Evolutionary conservation across 2,888 invertebrate species (phyloP), one percentile per base, ranked within the genome.

Genomic region (Drosophila rellima): DNA sequence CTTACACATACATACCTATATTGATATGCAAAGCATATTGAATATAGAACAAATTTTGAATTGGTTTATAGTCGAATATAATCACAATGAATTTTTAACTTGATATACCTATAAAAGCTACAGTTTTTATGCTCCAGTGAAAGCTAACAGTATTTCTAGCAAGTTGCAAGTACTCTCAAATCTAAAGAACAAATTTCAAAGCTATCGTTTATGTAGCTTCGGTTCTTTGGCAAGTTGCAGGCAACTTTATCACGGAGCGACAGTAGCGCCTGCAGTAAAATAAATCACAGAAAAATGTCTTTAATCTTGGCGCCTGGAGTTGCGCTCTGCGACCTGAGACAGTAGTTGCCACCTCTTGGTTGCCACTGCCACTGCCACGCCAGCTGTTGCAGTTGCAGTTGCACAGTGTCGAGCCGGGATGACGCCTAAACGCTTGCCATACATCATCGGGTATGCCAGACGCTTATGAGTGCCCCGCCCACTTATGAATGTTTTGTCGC

Each of bases 281-380:
- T 88, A 86, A 86, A 86, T 86, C 86, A 85, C 85, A 70, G 71
- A 82, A 76, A 82, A 82, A 85, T 88, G 79, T 83, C 88, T 85
- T 88, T 85, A 79, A 88, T 86, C 82, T 87, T 80, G 84, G 82
- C 87, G 87, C 78, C 79, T 68, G 73, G 51, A 69, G 70, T 52
- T 65, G 63, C 42, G 44, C 60, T 51, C 26, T 55, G 6, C 44
- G 44, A 42, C 42, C 44, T 56, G 44, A 42, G 59, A 56, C 64
- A 64, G 73, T 39, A 60, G 42, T 33, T 37, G 70, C 65, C 55
- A 37, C 56, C 29, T 45, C 18, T 37, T 31, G 33, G 51, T 50
- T n/a, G 52, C 8, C 40, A 44, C 33, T n/a, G 52, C 8, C 40
- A 44, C 33, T 39, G 70, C 62, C 48, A 42, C 56, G 44, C 63